Percentiles rank a stretch among this genome's conserved stretches.
Evolutionary conservation across 64 coral and sea anemone genomes (phyloP).

Genomic region (Catalaphyllia jardinei): DNA sequence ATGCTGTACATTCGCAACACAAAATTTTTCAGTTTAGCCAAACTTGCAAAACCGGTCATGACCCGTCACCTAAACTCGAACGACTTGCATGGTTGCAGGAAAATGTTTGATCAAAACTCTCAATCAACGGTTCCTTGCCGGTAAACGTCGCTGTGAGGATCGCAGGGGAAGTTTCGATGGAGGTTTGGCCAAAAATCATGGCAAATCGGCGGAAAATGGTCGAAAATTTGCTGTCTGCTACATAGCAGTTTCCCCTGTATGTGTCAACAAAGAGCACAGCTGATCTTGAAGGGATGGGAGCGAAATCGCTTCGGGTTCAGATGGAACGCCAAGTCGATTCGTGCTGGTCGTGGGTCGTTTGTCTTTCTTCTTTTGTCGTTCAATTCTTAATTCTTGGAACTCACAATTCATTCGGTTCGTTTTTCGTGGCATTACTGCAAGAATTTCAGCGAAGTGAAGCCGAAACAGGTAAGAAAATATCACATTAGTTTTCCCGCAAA

Average conservation of each 20-base stretch:
- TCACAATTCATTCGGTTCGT: conserved; percentile 83
- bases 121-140: conserved; percentile 6
- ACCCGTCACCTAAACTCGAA: conserved; percentile 24
- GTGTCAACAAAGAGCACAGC: neutral
- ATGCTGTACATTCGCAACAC: neutral
- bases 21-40: neutral
- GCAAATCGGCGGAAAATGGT: conserved; percentile 29
- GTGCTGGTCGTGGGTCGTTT: conserved; percentile 83
- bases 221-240: neutral
- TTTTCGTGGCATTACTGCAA: conserved; percentile 82
- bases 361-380: conserved; percentile 75
- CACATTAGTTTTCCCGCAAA: neutral
- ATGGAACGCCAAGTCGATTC: conserved; percentile 51
- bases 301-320: conserved; percentile 39
- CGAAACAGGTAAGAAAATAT: conserved; percentile 72
- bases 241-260: neutral
- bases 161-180: conserved; percentile 22
- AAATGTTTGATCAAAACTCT: conserved; percentile 39
- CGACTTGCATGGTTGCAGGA: conserved; percentile 26
- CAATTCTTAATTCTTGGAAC: conserved; percentile 86
- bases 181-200: conserved; percentile 23
- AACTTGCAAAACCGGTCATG: conserved; percentile 67
- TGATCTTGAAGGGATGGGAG: neutral
- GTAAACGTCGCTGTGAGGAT: neutral
- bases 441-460: conserved; percentile 83